Percentiles rank a stretch among this genome's conserved stretches.
Evolutionary conservation across 2,797 vertebrate species (phyloP).

Genomic region (Alcedo quadribrachys): DNA sequence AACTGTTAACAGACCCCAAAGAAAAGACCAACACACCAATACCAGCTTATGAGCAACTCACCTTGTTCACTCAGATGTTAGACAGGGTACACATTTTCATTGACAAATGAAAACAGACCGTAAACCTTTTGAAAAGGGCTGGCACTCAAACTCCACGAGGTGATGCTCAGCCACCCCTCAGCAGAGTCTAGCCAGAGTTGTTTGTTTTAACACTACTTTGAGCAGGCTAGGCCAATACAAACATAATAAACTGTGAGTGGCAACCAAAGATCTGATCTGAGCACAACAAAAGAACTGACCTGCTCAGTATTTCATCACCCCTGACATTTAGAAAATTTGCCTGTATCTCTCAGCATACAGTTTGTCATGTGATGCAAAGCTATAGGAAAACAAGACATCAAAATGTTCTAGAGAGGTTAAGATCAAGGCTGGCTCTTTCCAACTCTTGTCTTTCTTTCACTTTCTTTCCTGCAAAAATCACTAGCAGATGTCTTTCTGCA

Average conservation of each 20-base stretch:
- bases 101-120: neutral
- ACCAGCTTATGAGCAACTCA: neutral
- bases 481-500: neutral
- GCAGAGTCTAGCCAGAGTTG: neutral
- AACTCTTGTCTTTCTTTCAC: neutral
- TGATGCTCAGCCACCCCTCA: neutral
- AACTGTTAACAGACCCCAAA: neutral
- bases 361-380: neutral
- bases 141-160: neutral
- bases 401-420: neutral
- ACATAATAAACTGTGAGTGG: neutral
- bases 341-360: neutral
- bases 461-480: neutral
- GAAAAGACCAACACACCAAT: neutral
- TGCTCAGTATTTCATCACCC: neutral
- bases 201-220: neutral
- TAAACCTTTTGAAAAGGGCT: neutral
- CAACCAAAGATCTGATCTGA: neutral
- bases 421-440: neutral
- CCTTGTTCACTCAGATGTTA: neutral
- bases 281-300: neutral
- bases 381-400: neutral
- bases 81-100: neutral
- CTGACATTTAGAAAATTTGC: neutral
- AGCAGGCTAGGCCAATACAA: neutral